phyloP scores from a whole-genome alignment of 1,140 invertebrate genomes.

The Zaprionus nigranus region DNA sequence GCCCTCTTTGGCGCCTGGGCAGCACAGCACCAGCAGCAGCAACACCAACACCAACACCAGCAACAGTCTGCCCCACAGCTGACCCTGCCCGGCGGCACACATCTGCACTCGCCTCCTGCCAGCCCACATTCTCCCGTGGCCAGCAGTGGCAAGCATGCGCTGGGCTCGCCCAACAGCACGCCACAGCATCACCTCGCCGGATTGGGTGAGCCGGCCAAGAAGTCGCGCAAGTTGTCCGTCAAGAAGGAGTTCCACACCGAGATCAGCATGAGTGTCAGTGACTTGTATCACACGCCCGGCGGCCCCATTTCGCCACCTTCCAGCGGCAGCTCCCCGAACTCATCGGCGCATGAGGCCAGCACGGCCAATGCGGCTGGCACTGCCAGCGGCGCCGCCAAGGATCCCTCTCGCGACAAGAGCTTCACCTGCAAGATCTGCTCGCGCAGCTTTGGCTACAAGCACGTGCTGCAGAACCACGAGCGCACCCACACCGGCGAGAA shows the following conservation, averaged over 20 bases:
- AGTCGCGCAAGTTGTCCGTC: constrained; percentile 81
- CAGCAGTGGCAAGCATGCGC: constrained; percentile 63
- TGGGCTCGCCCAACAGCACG: constrained; percentile 69
- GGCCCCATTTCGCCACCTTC: constrained; percentile 85
- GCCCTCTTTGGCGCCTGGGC: constrained; percentile 86
- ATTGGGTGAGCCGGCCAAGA: constrained; percentile 75
- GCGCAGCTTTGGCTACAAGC: constrained; percentile 96
- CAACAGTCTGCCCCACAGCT: constrained; percentile 58
- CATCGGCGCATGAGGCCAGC: constrained; percentile 73
- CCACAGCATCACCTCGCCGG: constrained; percentile 70
- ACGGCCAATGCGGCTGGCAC: constrained; percentile 70
- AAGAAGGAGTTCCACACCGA: constrained; percentile 82
- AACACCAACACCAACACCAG: constrained; percentile 68
- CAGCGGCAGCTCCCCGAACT: constrained; percentile 85
- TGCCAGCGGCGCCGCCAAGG: constrained; percentile 83
- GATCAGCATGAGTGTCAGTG: constrained; percentile 71
- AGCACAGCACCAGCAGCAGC: constrained; percentile 68
- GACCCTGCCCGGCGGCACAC: constrained; percentile 67
- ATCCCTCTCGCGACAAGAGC: constrained; percentile 89
- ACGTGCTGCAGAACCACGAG: constrained; percentile 97
- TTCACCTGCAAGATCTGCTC: constrained; percentile 95
- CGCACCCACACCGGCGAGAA: constrained; percentile 98
- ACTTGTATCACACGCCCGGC: constrained; percentile 82
- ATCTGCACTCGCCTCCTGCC: constrained; percentile 78
- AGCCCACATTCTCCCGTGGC: constrained; percentile 74